Evolutionary conservation across 2,888 invertebrate genomes (phyloP), one percentile per base, ranked within the genome.

Genomic region (Leptogaster cylindrica): DNA sequence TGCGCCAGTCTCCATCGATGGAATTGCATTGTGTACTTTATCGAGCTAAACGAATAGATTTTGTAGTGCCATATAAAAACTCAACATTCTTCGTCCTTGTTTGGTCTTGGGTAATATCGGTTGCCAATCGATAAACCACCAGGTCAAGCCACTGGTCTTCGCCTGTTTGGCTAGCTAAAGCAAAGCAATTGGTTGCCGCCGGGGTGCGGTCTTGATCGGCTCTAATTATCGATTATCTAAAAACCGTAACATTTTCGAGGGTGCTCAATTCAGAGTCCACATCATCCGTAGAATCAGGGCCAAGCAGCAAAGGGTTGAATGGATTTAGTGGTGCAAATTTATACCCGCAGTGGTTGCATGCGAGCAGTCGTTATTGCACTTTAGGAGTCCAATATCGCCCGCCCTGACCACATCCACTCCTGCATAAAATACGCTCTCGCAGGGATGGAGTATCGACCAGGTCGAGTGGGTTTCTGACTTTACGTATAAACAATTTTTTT

Each of bases 221-320:
- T 16, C 61, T 61, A 61, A 61, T 61, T 61, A 61, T 61, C 44
- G 61, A 61, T 61, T 61, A 61, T 61, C 61, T 61, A 61, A 61
- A 61, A 61, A 44, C 44, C 61, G 12, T 44, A 61, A 61, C 61
- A 27, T 33, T 61, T 61, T 61, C 41, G 41, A 61, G 36, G 25
- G 14, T 27, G 23, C 55, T 18, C 20, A 18, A 8, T 27, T 3
- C 16, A 7, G 28, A 23, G 44, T 10, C 61, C 61, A 18, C 41
- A 61, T 61, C 28, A 44, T 28, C 44, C 44, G 28, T 61, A 44
- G 14, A 41, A 3, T 14, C 41, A 2, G 61, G 27, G 61, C 28
- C 44, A 61, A 61, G 28, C 44, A 44, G n/a, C 12, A 44, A 31
- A 8, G 61, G 61, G 44, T 28, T 61, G 25, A 61, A 61, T 61